Evolutionary conservation across 2,797 vertebrate species (phyloP).

Genomic region (Coilia nasus): DNA sequence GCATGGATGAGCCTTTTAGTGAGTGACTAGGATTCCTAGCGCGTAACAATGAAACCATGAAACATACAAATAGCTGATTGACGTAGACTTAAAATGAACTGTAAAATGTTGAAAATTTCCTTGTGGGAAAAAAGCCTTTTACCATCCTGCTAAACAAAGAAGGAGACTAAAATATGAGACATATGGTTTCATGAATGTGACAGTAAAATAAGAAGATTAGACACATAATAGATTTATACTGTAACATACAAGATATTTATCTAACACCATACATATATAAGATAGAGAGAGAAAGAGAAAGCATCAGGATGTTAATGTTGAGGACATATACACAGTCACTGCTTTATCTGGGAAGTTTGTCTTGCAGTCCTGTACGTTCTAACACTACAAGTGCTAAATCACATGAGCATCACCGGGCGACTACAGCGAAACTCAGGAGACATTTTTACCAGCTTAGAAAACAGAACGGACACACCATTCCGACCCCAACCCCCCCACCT

Average conservation of each 20-base stretch:
- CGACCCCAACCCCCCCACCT: slow-evolving; percentile 30
- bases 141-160: too few relatives aligned
- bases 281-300: not conserved
- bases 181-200: not conserved
- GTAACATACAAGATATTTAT: not conserved
- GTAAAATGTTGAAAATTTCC: not conserved
- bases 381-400: not conserved
- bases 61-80: not conserved
- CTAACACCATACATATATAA: not conserved
- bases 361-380: not conserved
- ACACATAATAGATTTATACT: not conserved
- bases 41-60: not conserved
- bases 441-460: not conserved
- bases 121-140: not conserved
- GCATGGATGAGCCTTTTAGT: not conserved
- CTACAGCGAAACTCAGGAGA: not conserved
- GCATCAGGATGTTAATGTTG: not conserved
- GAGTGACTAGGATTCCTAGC: not conserved
- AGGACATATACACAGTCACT: not conserved
- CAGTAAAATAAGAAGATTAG: not conserved
- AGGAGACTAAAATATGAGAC: too few relatives aligned
- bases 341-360: not conserved
- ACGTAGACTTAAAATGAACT: not conserved
- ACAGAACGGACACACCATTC: slow-evolving; percentile 32
- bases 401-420: not conserved